A percentile compares a stretch with the other conserved stretches of the same genome.
These are phyloP conservation scores for Zosterops japonicus DNA, from an alignment of 2,113 vertebrate species.

Conservation along the genomic window DNA sequence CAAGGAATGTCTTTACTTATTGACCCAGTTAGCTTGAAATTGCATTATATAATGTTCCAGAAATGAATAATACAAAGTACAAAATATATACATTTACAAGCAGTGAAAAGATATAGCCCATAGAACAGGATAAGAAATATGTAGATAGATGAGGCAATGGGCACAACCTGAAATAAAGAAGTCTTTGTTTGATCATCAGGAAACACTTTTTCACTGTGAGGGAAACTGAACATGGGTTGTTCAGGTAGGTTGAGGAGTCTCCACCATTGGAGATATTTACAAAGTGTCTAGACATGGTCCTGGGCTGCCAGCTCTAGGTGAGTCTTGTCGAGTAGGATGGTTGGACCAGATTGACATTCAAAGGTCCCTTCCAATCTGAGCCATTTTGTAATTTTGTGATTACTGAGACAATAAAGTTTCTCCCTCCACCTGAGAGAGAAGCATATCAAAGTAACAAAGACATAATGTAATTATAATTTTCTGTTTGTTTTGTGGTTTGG, in stretches of 20 bases:
- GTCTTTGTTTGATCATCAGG: fast-evolving
- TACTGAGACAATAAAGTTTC: background rate
- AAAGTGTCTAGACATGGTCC: background rate
- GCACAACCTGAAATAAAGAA: background rate
- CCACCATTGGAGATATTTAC: background rate
- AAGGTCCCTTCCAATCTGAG: background rate
- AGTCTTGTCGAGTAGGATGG: background rate
- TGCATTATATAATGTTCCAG: background rate
- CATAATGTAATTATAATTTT: background rate
- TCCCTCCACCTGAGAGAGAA: background rate
- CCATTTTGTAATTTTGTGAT: background rate
- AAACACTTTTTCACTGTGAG: background rate
- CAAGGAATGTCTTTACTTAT: background rate
- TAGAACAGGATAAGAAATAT: background rate
- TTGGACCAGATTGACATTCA: background rate
- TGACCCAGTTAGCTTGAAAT: background rate
- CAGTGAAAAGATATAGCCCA: background rate
- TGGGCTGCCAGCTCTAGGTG: background rate
- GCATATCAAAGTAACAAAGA: background rate
- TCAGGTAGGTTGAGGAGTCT: background rate
- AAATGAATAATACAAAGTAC: background rate
- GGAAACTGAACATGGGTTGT: fast-evolving
- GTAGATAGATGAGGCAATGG: background rate
- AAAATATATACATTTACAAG: too few species aligned
- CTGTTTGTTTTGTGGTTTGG: background rate